phyloP scores from a whole-genome alignment of 2,888 invertebrate species.

The Tuberolachnus salignus region DNA sequence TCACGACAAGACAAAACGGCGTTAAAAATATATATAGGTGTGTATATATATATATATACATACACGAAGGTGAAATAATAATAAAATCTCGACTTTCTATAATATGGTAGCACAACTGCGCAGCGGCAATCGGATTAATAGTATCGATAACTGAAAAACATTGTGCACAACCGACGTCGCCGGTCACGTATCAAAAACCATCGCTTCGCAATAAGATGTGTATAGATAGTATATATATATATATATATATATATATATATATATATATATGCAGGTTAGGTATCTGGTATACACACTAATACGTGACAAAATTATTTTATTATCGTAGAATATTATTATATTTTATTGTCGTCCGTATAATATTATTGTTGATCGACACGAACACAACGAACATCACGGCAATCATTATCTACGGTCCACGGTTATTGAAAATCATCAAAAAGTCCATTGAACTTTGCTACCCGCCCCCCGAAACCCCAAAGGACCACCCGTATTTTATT shows the following conservation, averaged over 20 bases:
- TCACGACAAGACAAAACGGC: conserved; percentile 17
- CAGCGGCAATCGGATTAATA: neutral
- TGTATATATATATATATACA: no score
- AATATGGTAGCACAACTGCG: no score
- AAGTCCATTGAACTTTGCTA: conserved; percentile 43
- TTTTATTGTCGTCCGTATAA: conserved; percentile 10
- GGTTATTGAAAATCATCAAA: conserved; percentile 19
- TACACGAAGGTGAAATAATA: conserved; percentile 16
- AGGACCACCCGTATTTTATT: conserved; percentile 29
- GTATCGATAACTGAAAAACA: neutral
- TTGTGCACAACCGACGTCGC: neutral
- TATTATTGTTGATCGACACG: conserved; percentile 17
- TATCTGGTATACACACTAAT: neutral
- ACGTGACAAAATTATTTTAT: conserved; percentile 35
- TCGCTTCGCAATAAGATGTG: neutral
- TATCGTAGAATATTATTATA: neutral
- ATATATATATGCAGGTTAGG: no score
- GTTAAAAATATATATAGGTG: neutral
- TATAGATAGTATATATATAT: no score
- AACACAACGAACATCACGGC: no score
- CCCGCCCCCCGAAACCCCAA: neutral
- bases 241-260: no score
- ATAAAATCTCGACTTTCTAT: conserved; percentile 10
- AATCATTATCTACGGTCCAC: conserved; percentile 13
- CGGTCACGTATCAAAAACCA: conserved; percentile 21